Conservation (phyloP, 2,113 vertebrate species). For the Crotophaga sulcirostris region DNA sequence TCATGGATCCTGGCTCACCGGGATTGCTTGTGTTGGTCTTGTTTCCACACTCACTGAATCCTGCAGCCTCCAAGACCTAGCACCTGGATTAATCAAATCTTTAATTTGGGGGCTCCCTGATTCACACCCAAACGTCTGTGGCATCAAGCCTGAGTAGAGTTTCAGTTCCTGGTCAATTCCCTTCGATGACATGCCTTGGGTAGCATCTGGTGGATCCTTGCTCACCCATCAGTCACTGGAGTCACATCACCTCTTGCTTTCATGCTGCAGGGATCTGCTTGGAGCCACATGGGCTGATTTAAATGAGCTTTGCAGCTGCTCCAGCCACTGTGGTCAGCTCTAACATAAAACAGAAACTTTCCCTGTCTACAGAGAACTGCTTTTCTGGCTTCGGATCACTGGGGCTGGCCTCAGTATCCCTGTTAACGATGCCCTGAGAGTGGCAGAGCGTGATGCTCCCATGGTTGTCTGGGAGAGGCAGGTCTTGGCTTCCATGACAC, state of each 20-base stretch:
- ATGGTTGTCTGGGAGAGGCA: not conserved
- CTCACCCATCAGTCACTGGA: not conserved
- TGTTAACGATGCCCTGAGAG: not conserved
- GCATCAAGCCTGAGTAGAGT: not conserved
- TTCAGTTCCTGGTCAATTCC: not conserved
- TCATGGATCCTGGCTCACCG: not conserved
- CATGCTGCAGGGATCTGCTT: not conserved
- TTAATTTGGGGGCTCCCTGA: not conserved
- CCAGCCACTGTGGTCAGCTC: not conserved
- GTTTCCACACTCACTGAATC: not conserved
- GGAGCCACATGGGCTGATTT: not conserved
- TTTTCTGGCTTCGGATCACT: not conserved
- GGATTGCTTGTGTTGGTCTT: not conserved
- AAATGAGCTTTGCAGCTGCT: not conserved
- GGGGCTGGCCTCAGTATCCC: not conserved
- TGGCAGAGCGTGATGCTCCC: not conserved
- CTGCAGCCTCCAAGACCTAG: not conserved
- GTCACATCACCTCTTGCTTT: not conserved
- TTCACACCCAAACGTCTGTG: not conserved
- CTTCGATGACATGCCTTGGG: not conserved
- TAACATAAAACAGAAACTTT: not conserved
- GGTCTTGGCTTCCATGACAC: not conserved
- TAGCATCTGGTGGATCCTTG: not conserved
- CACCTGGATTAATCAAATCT: not conserved
- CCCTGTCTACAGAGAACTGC: not conserved